Conservation (phyloP, 2,888 invertebrate species). For the Nasonia oneida region DNA sequence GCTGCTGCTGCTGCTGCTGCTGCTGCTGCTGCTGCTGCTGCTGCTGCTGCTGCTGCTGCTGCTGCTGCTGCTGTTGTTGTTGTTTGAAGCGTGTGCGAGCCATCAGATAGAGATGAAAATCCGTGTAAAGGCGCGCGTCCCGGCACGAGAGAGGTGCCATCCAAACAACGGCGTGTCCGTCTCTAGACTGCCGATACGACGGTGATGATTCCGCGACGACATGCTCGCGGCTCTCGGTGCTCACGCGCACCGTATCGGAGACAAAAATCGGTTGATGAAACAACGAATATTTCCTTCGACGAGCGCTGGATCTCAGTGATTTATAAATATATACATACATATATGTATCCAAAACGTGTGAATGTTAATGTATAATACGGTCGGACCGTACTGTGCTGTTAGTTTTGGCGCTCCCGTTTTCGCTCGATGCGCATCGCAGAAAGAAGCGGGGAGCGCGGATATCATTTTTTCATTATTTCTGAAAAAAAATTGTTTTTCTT, state of each 20-base stretch:
- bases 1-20: neutral
- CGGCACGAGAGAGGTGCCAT: conserved; percentile 2
- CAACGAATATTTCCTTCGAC: conserved; percentile 43
- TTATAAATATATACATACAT: conserved; percentile 33
- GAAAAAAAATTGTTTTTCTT: conserved; percentile 35
- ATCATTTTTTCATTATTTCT: conserved; percentile 23
- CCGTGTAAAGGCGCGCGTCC: neutral
- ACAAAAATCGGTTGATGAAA: neutral
- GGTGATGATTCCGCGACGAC: neutral
- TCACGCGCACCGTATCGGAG: too few species aligned
- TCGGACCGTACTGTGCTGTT: conserved; percentile 15
- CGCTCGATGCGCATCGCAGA: neutral
- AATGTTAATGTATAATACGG: conserved; percentile 12
- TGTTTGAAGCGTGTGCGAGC: neutral
- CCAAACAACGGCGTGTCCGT: neutral
- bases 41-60: too few species aligned
- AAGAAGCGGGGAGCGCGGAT: neutral
- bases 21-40: too few species aligned
- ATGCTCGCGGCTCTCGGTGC: neutral
- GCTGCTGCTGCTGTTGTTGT: neutral
- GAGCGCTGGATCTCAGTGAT: conserved; percentile 51
- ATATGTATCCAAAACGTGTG: neutral
- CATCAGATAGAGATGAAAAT: neutral
- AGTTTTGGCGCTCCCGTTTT: conserved; percentile 22
- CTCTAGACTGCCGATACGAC: neutral